Percentiles rank a stretch among this genome's conserved stretches.
These are phyloP conservation scores for Goniozus legneri DNA, from an alignment of 1,140 invertebrate species.

Conservation along the genomic window DNA sequence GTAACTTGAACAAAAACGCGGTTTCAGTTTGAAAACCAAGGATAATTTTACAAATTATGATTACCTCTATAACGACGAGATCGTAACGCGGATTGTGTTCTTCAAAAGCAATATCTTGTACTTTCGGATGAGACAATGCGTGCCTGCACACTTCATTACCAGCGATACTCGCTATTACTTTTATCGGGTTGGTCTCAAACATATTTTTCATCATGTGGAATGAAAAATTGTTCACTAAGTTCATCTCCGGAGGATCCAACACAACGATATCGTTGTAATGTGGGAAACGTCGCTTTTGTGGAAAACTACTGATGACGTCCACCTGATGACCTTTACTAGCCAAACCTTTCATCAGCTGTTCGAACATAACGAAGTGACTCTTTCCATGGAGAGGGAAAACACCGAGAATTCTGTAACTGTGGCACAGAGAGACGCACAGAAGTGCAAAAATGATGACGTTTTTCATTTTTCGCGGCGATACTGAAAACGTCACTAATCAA, in stretches of 20 bases:
- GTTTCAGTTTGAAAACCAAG: background rate
- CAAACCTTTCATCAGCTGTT: constrained; percentile 37
- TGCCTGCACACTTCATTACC: constrained; percentile 13
- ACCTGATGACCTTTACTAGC: constrained; percentile 49
- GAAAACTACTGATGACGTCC: constrained; percentile 46
- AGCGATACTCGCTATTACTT: fast-evolving
- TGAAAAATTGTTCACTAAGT: constrained; percentile 7
- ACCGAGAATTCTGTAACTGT: constrained; percentile 31
- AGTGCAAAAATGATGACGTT: background rate
- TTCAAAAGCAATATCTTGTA: constrained; percentile 20
- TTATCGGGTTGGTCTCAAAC: too few species aligned
- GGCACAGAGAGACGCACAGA: background rate
- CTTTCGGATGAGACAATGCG: background rate
- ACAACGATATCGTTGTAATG: constrained; percentile 44
- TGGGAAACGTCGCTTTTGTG: constrained; percentile 28
- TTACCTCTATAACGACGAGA: constrained; percentile 23
- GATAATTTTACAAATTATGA: background rate
- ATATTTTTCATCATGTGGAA: fast-evolving
- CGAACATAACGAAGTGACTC: constrained; percentile 44
- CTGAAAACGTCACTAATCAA: too few species aligned
- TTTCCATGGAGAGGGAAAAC: constrained; percentile 40
- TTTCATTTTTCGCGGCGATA: background rate
- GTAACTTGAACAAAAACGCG: background rate
- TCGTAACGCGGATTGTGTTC: constrained; percentile 29
- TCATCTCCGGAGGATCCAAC: constrained; percentile 8